Percentiles rank a stretch among this genome's conserved stretches.
phyloP scores from a whole-genome alignment of 53 echinoderm and acorn worm species.

The Stichopus horrens region DNA sequence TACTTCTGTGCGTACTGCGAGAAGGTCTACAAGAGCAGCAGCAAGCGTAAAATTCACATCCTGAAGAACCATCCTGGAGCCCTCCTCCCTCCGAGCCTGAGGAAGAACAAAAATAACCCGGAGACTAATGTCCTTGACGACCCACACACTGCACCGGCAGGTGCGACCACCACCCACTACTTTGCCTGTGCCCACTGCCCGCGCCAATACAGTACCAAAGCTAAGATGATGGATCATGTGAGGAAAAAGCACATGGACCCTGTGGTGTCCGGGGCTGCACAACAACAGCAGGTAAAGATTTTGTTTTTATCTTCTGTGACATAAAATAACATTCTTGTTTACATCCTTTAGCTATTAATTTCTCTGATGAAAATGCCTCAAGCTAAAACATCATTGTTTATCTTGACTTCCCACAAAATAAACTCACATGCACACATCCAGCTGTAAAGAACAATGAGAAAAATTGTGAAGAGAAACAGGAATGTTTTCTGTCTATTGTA shows the following conservation, averaged over 20 bases:
- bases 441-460: too few species aligned
- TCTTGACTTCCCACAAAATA: too few species aligned
- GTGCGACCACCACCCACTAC: constrained; percentile 95
- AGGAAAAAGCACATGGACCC: constrained; percentile 99
- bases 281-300: constrained; percentile 15
- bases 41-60: constrained; percentile 97
- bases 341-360: constrained; percentile 26
- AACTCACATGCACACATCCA: too few species aligned
- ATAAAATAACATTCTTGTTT: constrained; percentile 54
- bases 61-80: constrained; percentile 95
- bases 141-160: constrained; percentile 93
- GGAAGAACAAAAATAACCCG: constrained; percentile 89
- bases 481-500: too few species aligned
- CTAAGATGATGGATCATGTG: constrained; percentile 99
- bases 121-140: constrained; percentile 57
- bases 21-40: constrained; percentile 98
- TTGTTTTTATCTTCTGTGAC: neutral
- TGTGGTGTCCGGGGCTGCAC: constrained; percentile 57
- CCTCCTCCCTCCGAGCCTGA: constrained; percentile 79
- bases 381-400: too few species aligned
- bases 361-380: neutral
- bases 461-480: too few species aligned
- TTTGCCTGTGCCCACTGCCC: constrained; percentile 99
- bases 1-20: constrained; percentile 99
- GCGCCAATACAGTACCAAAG: constrained; percentile 96